Evolutionary conservation across 2,797 vertebrate species (phyloP).

Genomic region (Anguilla marmorata): DNA sequence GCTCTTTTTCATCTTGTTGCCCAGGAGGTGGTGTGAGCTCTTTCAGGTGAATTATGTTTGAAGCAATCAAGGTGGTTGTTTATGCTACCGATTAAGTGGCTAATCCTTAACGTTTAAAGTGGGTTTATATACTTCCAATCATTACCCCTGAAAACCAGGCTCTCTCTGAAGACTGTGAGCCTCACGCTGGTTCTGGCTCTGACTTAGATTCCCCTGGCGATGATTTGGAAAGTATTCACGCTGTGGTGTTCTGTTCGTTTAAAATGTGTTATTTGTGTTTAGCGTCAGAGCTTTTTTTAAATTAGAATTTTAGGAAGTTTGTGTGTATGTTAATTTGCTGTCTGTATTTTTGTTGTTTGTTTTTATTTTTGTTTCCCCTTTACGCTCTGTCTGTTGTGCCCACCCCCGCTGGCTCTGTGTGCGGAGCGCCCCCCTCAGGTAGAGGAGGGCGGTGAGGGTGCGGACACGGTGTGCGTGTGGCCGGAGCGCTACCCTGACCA

Average conservation of each 20-base stretch:
- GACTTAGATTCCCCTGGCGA: background rate
- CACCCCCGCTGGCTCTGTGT: conserved; percentile 33
- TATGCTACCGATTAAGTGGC: background rate
- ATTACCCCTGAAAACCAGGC: background rate
- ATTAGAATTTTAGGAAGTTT: conserved; percentile 37
- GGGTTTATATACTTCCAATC: background rate
- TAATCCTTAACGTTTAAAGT: background rate
- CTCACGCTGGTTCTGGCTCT: background rate
- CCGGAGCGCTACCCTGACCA: conserved; percentile 64
- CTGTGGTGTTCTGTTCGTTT: conserved; percentile 14
- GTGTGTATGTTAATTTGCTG: conserved; percentile 48
- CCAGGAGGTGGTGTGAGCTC: background rate
- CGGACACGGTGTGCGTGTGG: conserved; percentile 60
- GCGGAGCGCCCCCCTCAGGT: conserved; percentile 46
- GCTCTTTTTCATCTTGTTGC: background rate
- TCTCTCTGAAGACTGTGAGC: background rate
- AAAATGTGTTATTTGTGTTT: conserved; percentile 26
- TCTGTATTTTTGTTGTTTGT: conserved; percentile 51
- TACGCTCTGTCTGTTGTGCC: conserved; percentile 47
- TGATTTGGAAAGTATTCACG: background rate
- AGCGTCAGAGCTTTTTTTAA: conserved; percentile 11
- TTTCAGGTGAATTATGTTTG: background rate
- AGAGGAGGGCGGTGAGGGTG: conserved; percentile 55
- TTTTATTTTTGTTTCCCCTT: conserved; percentile 38
- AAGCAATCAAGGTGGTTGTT: background rate